These are phyloP conservation scores for Amphibalanus amphitrite DNA, from an alignment of 1,140 invertebrate species.

Conservation along the genomic window DNA sequence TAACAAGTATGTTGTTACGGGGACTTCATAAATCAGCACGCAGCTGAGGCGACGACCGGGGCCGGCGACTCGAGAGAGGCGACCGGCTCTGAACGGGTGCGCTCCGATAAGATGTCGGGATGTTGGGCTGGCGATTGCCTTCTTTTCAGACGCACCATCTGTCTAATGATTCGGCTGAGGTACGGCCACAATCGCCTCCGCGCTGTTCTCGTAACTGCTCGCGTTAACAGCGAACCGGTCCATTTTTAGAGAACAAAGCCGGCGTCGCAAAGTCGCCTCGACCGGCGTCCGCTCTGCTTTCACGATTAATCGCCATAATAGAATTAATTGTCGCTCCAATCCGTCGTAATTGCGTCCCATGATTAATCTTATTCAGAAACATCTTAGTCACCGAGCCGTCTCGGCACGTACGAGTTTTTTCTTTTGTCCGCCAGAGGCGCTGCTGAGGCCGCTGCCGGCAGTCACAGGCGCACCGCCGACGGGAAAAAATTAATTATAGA, in stretches of 20 bases:
- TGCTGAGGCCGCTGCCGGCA: background rate
- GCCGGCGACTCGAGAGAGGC: too few species aligned
- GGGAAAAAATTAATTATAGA: background rate
- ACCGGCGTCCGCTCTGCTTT: background rate
- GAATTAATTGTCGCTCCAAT: background rate
- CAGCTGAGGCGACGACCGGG: too few species aligned
- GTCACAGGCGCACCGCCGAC: background rate
- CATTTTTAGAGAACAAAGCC: background rate
- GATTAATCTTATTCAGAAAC: slow-evolving; percentile 2
- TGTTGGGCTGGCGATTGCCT: background rate
- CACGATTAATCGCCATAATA: background rate
- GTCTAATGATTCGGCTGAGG: background rate
- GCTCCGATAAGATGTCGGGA: too few species aligned
- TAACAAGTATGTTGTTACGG: too few species aligned
- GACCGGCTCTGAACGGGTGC: too few species aligned
- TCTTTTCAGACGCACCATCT: background rate
- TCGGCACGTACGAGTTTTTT: background rate
- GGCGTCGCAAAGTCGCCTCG: background rate
- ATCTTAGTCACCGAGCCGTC: background rate
- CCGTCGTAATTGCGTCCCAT: background rate
- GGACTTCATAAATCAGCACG: too few species aligned
- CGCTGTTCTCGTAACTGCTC: background rate
- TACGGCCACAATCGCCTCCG: background rate
- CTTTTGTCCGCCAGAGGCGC: background rate
- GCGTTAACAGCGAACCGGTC: background rate